Percentiles rank a stretch among this genome's conserved stretches.
phyloP scores from a whole-genome alignment of 2,113 vertebrate genomes.

The Anolis sagrei region DNA sequence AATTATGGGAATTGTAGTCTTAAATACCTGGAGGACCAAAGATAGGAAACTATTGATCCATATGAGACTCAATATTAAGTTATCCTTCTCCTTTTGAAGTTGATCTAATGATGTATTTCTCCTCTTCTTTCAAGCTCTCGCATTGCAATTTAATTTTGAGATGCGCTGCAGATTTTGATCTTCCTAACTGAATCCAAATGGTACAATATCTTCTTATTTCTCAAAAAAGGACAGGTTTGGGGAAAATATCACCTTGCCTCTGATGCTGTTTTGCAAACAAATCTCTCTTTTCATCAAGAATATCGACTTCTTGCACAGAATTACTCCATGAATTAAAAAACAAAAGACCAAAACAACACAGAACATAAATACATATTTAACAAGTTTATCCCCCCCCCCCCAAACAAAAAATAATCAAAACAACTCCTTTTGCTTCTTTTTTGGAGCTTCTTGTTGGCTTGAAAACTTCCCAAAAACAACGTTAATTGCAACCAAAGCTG shows the following conservation, averaged over 20 bases:
- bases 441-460: conserved; percentile 34
- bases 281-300: conserved; percentile 48
- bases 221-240: neutral
- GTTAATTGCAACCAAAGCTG: conserved; percentile 81
- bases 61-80: no score
- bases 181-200: no score
- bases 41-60: no score
- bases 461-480: conserved; percentile 72
- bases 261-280: conserved; percentile 62
- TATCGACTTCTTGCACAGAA: conserved; percentile 82
- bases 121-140: neutral
- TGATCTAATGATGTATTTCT: neutral
- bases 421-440: conserved; percentile 6
- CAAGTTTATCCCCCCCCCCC: conserved; percentile 71
- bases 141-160: neutral
- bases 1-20: no score
- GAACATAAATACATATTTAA: conserved; percentile 93
- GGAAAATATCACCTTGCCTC: conserved; percentile 39
- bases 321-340: conserved; percentile 81
- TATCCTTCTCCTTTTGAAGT: neutral
- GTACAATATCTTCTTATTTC: neutral
- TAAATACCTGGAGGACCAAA: no score
- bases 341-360: conserved; percentile 78
- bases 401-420: conserved; percentile 34
- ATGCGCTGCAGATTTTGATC: no score